A percentile compares a stretch with the other conserved stretches of the same genome.
Evolutionary conservation across 2,888 invertebrate genomes (phyloP).

Genomic region (Branchellion lobata): DNA sequence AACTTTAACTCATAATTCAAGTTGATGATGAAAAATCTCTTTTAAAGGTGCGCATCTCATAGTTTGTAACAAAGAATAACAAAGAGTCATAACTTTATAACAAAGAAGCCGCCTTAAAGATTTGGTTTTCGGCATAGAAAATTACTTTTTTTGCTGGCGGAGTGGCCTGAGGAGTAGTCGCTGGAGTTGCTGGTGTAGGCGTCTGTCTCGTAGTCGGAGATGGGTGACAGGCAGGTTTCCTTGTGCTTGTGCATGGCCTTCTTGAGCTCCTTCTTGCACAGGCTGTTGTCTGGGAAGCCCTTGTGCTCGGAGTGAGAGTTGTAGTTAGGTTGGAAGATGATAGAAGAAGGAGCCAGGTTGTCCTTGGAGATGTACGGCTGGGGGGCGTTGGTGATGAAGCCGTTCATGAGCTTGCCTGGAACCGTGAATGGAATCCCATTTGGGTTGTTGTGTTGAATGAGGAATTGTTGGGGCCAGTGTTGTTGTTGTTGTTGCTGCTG

Average conservation of each 20-base stretch:
- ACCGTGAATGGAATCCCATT: conserved; percentile 3
- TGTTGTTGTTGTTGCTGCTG: not conserved
- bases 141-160: not conserved
- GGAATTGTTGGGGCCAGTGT: conserved; percentile 10
- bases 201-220: conserved; percentile 34
- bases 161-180: not conserved
- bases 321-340: conserved; percentile 2
- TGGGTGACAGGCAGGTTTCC: conserved; percentile 25
- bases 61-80: too few relatives aligned
- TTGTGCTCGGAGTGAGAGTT: conserved; percentile 24
- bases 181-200: not conserved
- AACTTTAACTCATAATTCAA: too few relatives aligned
- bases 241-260: not conserved
- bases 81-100: too few relatives aligned
- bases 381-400: conserved; percentile 13
- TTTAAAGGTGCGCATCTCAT: too few relatives aligned
- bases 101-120: too few relatives aligned
- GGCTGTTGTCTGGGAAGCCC: conserved; percentile 25
- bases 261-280: conserved; percentile 15
- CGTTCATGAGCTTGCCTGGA: conserved; percentile 29
- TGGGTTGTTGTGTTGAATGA: not conserved
- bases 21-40: too few relatives aligned
- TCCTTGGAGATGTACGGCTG: conserved; percentile 3
- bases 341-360: not conserved
- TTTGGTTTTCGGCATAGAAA: too few relatives aligned